Percentiles rank a stretch among this genome's conserved stretches.
Evolutionary conservation across 2,113 vertebrate genomes (phyloP).

Genomic region (Limanda limanda): DNA sequence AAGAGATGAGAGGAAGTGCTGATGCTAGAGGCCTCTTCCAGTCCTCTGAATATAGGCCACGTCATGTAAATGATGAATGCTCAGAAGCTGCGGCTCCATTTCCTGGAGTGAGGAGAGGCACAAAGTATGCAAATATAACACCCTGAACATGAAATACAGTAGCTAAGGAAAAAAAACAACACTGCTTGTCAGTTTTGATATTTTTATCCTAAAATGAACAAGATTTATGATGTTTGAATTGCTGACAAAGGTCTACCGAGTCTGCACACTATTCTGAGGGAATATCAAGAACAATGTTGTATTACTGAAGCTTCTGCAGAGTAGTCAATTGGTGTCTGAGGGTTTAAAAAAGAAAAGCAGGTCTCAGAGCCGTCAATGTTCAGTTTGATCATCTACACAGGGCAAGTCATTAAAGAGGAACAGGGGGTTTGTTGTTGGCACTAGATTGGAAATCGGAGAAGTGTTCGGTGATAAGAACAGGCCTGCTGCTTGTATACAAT

Average conservation of each 20-base stretch:
- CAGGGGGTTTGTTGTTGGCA: conserved; percentile 44
- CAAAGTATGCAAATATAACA: conserved; percentile 50
- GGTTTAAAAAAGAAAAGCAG: conserved; percentile 25
- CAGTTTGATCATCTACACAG: conserved; percentile 49
- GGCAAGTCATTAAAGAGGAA: conserved; percentile 55
- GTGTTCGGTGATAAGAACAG: conserved; percentile 47
- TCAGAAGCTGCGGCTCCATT: conserved; percentile 69
- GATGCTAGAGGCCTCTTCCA: conserved; percentile 42
- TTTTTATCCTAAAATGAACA: conserved; percentile 36
- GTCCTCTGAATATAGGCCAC: conserved; percentile 68
- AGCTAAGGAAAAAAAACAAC: conserved; percentile 24
- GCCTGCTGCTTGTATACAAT: conserved; percentile 42
- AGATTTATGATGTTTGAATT: conserved; percentile 34
- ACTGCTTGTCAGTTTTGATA: conserved; percentile 26
- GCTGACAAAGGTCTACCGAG: conserved; percentile 43
- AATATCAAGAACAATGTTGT: conserved; percentile 1
- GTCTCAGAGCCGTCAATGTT: conserved; percentile 32
- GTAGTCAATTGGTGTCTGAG: background rate
- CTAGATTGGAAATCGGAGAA: conserved; percentile 50
- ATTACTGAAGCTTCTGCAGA: background rate
- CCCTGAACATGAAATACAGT: conserved; percentile 27
- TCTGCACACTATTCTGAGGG: background rate
- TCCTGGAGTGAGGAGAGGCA: conserved; percentile 56
- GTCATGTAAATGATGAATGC: conserved; percentile 80
- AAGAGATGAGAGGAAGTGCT: conserved; percentile 29